Evolutionary conservation across 64 coral and sea anemone genomes (phyloP).

Genomic region (Montipora efflorescens): DNA sequence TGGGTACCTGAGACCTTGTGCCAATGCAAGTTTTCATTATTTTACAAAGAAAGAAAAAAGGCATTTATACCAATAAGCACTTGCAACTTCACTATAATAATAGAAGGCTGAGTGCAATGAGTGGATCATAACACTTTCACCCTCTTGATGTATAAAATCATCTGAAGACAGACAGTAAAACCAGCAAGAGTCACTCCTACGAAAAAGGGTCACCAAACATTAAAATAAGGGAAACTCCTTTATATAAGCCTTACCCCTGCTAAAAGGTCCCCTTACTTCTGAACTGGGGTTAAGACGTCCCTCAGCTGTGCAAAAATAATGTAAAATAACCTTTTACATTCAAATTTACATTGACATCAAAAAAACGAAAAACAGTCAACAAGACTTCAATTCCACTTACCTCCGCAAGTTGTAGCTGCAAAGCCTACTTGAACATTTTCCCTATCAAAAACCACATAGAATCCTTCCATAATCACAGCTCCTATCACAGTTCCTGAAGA

Average conservation of each 20-base stretch:
- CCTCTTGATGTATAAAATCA: too few relatives aligned
- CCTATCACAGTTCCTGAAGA: slow-evolving; percentile 94
- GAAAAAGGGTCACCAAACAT: too few relatives aligned
- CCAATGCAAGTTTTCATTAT: too few relatives aligned
- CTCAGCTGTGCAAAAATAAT: slow-evolving; percentile 66
- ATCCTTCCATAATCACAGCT: slow-evolving; percentile 99
- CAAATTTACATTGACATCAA: not conserved
- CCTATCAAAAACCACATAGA: slow-evolving; percentile 99
- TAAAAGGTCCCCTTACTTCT: slow-evolving; percentile 95
- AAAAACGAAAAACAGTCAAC: not conserved
- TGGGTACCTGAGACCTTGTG: too few relatives aligned
- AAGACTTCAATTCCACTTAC: slow-evolving; percentile 27
- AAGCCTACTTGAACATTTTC: slow-evolving; percentile 99
- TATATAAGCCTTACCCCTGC: slow-evolving; percentile 70
- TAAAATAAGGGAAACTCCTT: not conserved
- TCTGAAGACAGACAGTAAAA: too few relatives aligned
- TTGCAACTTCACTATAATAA: too few relatives aligned
- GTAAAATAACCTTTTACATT: not conserved
- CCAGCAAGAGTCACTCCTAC: too few relatives aligned
- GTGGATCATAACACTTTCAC: too few relatives aligned
- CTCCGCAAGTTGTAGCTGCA: slow-evolving; percentile 98
- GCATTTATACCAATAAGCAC: too few relatives aligned
- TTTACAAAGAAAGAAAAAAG: too few relatives aligned
- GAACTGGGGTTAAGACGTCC: slow-evolving; percentile 95
- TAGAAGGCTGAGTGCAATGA: too few relatives aligned